phyloP scores from a whole-genome alignment of 1,140 invertebrate species.

The Arctopsyche grandis region DNA sequence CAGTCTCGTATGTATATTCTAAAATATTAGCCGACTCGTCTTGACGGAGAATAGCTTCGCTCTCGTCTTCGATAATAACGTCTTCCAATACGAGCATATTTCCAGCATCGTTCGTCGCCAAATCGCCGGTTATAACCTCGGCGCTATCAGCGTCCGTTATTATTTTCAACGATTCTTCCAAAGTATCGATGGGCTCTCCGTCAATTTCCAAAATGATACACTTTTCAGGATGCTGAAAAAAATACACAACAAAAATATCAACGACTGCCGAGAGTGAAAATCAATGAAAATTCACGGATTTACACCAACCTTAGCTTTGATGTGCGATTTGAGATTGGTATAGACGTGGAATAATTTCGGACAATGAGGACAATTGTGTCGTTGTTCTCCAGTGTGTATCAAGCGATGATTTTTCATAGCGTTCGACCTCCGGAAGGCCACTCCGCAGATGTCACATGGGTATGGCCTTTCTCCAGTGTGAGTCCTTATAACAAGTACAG shows the following conservation, averaged over 20 bases:
- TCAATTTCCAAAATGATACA: conserved; percentile 48
- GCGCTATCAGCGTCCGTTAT: not conserved
- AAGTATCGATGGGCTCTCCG: conserved; percentile 25
- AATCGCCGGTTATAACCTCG: not conserved
- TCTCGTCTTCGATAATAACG: conserved; percentile 41
- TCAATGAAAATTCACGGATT: not conserved
- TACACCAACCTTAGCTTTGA: conserved; percentile 48
- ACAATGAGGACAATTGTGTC: conserved; percentile 60
- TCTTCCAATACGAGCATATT: conserved; percentile 33
- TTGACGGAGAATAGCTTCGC: conserved; percentile 1
- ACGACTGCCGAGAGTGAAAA: no score
- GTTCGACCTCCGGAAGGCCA: conserved; percentile 63
- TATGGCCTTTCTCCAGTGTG: conserved; percentile 73
- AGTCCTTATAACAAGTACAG: conserved; percentile 48
- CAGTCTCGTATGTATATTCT: conserved; percentile 16
- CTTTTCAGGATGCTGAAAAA: conserved; percentile 46
- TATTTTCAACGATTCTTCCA: conserved; percentile 47
- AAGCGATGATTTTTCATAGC: conserved; percentile 67
- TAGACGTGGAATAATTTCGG: conserved; percentile 57
- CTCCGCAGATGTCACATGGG: conserved; percentile 69
- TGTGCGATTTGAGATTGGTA: conserved; percentile 51
- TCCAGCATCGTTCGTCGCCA: not conserved
- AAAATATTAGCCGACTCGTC: not conserved
- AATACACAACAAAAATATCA: conserved; percentile 3
- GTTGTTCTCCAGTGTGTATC: conserved; percentile 58